Conservation (phyloP, 1,140 invertebrate species). For the Diachasmimorpha longicaudata region DNA sequence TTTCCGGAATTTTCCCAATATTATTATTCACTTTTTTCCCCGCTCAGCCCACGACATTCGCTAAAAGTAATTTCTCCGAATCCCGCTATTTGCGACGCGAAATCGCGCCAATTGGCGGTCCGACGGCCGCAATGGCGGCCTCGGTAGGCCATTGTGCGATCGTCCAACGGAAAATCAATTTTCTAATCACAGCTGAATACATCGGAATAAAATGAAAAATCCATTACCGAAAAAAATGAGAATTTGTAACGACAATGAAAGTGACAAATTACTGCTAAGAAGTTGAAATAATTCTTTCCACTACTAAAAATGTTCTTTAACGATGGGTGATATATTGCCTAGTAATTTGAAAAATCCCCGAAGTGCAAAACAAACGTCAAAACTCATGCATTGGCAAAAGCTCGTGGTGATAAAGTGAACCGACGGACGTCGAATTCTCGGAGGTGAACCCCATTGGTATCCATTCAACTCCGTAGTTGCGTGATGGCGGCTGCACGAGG, state of each 20-base stretch:
- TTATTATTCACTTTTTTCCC: no score
- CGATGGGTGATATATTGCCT: neutral
- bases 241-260: neutral
- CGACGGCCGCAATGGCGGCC: neutral
- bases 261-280: neutral
- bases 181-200: no score
- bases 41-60: no score
- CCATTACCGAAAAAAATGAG: neutral
- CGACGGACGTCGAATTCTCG: neutral
- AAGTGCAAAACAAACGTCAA: neutral
- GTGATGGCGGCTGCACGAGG: neutral
- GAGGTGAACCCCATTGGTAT: neutral
- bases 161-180: neutral
- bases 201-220: neutral
- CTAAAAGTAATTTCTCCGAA: neutral
- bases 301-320: neutral
- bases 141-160: neutral
- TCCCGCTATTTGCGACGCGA: neutral
- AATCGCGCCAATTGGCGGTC: neutral
- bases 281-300: neutral
- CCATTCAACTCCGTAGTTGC: neutral
- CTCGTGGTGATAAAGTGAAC: neutral
- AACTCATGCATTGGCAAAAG: neutral
- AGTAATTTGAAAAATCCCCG: neutral
- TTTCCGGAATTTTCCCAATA: no score